Conservation (phyloP, 2,888 invertebrate genomes). For the Calephelis perditalis region DNA sequence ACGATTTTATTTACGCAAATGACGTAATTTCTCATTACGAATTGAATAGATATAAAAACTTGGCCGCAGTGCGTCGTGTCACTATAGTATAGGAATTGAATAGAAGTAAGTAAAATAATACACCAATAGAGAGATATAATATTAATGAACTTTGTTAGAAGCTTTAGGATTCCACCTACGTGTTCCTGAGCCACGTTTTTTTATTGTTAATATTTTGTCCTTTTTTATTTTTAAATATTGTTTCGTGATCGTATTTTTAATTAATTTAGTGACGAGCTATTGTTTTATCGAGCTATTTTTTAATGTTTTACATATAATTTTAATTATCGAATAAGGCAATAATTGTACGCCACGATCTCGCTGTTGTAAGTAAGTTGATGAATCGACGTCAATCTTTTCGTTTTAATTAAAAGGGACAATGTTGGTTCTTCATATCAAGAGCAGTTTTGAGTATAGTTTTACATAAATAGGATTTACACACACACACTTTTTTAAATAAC, state of each 20-base stretch:
- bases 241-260: constrained; percentile 58
- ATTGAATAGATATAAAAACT: constrained; percentile 14
- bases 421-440: no score
- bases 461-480: background rate
- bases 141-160: constrained; percentile 58
- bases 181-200: constrained; percentile 59
- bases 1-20: constrained; percentile 12
- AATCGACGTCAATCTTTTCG: no score
- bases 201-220: constrained; percentile 46
- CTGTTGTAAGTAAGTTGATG: no score
- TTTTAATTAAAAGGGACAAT: no score
- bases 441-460: constrained; percentile 4
- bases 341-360: background rate
- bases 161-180: constrained; percentile 59
- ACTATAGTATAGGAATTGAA: constrained; percentile 73
- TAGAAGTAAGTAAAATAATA: constrained; percentile 67
- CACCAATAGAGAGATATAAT: constrained; percentile 60
- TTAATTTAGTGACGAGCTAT: constrained; percentile 26
- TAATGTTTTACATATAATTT: constrained; percentile 6
- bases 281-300: constrained; percentile 7
- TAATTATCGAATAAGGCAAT: constrained; percentile 7
- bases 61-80: constrained; percentile 32
- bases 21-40: constrained; percentile 16
- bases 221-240: constrained; percentile 43
- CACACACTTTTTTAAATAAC: background rate